Evolutionary conservation across 1,140 invertebrate genomes (phyloP), one percentile per base, ranked within the genome.

Genomic region (Lucilia sericata): DNA sequence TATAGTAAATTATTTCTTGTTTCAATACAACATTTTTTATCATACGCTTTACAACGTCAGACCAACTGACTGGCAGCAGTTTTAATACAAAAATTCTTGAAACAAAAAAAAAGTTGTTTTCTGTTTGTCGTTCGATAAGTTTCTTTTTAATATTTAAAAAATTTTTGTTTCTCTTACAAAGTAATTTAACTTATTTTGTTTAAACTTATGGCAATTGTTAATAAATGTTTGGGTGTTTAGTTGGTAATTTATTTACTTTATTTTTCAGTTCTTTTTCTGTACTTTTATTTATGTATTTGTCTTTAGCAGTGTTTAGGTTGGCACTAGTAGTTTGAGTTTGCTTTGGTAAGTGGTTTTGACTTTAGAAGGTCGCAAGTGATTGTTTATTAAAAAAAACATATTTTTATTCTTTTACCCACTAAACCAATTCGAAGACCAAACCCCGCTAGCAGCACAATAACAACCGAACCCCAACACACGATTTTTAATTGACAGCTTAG

Each of bases 311-410:
- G 7, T 70, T 70, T 60, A 5, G 13, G 13, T n/a, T 60, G 55
- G 13, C 14, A 60, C 17, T n/a, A 17, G 2, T 60, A 60, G 55
- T 21, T 21, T 21, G 65, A 25, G 65, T 25, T 10, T 70, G 65
- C 65, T 70, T 70, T 21, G 10, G 65, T 70, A 70, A 70, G 65
- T 70, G 65, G 65, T 70, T 70, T 70, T 21, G 65, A 70, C 65
- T 70, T 70, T 25, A 70, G 65, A 70, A 70, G 65, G 65, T 70
- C 65, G n/a, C 5, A 70, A 70, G 65, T 70, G 65, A 70, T 70
- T 70, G 65, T 70, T 21, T 70, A 10, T 70, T 70, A 17, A 60
- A 30, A 30, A 30, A 30, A 30, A 30, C 3, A 60, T 17, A 60
- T 42, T 42, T 42, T 42, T 10, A 42, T 42, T 42, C 42, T 42